These are phyloP conservation scores for Choloepus hoffmanni DNA, from an alignment of 2,113 vertebrate species.

Conservation along the genomic window DNA sequence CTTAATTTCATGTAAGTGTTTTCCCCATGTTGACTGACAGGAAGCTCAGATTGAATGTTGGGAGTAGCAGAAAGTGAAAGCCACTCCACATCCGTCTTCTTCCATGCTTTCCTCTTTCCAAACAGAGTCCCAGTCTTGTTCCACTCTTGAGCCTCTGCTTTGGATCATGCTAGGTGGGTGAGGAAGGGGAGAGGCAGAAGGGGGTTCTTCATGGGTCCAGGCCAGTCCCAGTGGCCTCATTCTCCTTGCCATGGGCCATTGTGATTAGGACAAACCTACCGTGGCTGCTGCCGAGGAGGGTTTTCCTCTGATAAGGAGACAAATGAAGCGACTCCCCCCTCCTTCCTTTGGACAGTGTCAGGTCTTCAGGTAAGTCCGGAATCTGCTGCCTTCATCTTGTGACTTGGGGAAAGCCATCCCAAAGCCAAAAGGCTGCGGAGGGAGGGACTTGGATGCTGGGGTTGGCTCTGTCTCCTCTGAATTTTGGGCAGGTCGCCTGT, in stretches of 20 bases:
- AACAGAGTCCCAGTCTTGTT: neutral
- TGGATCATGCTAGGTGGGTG: neutral
- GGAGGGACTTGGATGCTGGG: neutral
- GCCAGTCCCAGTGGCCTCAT: neutral
- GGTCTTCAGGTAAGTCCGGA: neutral
- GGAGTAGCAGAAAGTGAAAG: neutral
- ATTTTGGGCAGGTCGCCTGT: neutral
- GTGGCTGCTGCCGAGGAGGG: neutral
- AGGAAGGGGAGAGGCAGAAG: neutral
- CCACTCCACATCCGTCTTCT: neutral
- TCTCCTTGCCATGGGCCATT: neutral
- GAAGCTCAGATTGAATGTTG: neutral
- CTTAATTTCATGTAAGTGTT: neutral
- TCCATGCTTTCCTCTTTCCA: neutral
- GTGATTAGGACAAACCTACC: neutral
- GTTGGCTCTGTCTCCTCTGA: neutral
- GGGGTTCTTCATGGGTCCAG: too few relatives aligned
- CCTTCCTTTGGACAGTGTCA: neutral
- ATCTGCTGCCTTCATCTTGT: neutral
- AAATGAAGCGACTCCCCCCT: neutral
- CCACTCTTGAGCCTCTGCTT: too few relatives aligned
- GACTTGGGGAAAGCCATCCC: neutral
- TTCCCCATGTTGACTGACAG: neutral
- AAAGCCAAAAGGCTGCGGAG: neutral
- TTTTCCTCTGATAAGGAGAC: neutral